Base-by-base conservation (phyloP, 92 coral and sea anemone species). In the Pocillopora meandrina region DNA sequence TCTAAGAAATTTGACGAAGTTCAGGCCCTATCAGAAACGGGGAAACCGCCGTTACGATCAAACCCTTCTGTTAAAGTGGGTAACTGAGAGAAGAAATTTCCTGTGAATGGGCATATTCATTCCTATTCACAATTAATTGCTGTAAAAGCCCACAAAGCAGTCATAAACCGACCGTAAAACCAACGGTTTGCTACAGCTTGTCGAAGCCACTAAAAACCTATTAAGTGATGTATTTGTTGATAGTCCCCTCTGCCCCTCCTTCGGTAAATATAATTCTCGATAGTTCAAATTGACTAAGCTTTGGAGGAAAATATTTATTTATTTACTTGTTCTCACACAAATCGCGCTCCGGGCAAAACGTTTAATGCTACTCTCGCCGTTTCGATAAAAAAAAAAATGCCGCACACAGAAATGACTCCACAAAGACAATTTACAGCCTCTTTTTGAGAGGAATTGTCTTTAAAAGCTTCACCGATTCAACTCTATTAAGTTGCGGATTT, bases 181-280 rank as follows among this genome's bases (percentile, higher is more conserved):
- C 93, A 89, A 85, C 84, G 77, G 95, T 80, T 89, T 82, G 67
- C 89, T 84, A 87, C 89, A 78, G 78, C 88, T 78, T 85, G 87
- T 92, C 74, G 76, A 61, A 85, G 72, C 85, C 90, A 88, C 93
- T 93, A 91, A 87, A 84, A 90, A 85, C 82, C 90, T 93, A 87
- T 89, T 85, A 86, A 86, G 86, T 83, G 82, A 84, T 90, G 86
- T 86, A 90, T 90, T 92, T 92, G 95, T 92, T 90, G 92, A 90
- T 81, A 84, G 84, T 87, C 75, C 90, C 85, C 87, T 87, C 80
- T 60, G 84, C 90, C 74, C 91, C 85, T 80, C 90, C 87, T 74
- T 84, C 77, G 74, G 88, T 92, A 88, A 92, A 87, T 87, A 89
- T 61, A 86, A 62, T 83, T 83, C 65, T 74, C 70, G 86, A 83